A percentile compares a stretch with the other conserved stretches of the same genome.
Evolutionary conservation across 2,797 vertebrate species (phyloP).

Genomic region (Gymnopithys bicolor): DNA sequence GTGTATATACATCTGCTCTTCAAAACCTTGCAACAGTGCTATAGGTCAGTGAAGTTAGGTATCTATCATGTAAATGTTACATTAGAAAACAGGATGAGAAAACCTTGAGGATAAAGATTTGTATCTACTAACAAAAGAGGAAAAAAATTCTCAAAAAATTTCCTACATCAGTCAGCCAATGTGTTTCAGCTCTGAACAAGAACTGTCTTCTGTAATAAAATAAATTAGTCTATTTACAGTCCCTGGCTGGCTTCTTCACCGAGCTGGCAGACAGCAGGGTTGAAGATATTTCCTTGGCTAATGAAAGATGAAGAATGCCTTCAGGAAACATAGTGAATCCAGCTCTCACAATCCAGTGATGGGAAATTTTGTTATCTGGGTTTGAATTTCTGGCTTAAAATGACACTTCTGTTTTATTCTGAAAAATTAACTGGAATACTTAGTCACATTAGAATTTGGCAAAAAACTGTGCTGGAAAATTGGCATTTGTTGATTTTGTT

Average conservation of each 20-base stretch:
- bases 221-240: background rate
- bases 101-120: background rate
- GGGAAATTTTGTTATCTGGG: background rate
- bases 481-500: background rate
- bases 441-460: background rate
- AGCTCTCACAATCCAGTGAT: background rate
- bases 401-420: background rate
- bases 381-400: constrained; percentile 1
- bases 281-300: constrained; percentile 5
- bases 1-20: background rate
- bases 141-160: background rate
- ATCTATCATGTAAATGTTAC: background rate
- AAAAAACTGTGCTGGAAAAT: background rate
- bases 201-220: background rate
- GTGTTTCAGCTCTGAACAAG: background rate
- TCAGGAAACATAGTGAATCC: background rate
- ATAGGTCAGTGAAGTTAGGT: background rate
- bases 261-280: background rate
- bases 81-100: background rate
- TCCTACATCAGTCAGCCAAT: background rate
- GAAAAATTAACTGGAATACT: background rate
- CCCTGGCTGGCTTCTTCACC: background rate
- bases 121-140: background rate
- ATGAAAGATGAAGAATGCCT: constrained; percentile 1
- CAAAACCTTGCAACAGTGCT: background rate